A percentile compares a stretch with the other conserved stretches of the same genome.
Conservation (phyloP, 1,140 invertebrate species). For the Adelges cooleyi region DNA sequence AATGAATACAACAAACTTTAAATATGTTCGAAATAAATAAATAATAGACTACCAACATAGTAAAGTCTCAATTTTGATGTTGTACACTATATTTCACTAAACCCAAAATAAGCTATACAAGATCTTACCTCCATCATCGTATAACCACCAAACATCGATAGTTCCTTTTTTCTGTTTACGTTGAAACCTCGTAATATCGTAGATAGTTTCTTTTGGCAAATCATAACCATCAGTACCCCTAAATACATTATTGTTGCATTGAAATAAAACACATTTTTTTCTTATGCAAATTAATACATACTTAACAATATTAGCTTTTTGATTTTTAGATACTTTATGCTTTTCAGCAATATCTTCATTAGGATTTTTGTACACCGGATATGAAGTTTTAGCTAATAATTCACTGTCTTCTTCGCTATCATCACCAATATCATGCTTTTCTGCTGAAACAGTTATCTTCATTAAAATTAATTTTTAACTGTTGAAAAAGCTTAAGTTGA, state of each 20-base stretch:
- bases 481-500: not conserved
- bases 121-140: slow-evolving; percentile 49
- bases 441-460: not conserved
- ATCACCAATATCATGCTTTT: not conserved
- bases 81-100: no score
- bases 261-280: no score
- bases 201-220: slow-evolving; percentile 19
- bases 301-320: slow-evolving; percentile 21
- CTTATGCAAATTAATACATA: not conserved
- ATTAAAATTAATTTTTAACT: not conserved
- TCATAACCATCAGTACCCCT: slow-evolving; percentile 25
- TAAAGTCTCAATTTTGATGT: no score
- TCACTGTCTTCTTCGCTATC: slow-evolving; percentile 15
- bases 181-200: slow-evolving; percentile 31
- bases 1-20: no score
- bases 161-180: slow-evolving; percentile 44
- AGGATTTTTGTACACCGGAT: not conserved
- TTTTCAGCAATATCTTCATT: not conserved
- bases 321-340: not conserved
- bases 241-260: not conserved
- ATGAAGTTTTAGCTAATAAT: not conserved
- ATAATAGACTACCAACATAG: no score
- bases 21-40: no score
- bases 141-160: slow-evolving; percentile 62
- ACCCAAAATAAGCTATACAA: no score